Evolutionary conservation across 2,888 invertebrate genomes (phyloP).

Genomic region (Teleiodes luculella): DNA sequence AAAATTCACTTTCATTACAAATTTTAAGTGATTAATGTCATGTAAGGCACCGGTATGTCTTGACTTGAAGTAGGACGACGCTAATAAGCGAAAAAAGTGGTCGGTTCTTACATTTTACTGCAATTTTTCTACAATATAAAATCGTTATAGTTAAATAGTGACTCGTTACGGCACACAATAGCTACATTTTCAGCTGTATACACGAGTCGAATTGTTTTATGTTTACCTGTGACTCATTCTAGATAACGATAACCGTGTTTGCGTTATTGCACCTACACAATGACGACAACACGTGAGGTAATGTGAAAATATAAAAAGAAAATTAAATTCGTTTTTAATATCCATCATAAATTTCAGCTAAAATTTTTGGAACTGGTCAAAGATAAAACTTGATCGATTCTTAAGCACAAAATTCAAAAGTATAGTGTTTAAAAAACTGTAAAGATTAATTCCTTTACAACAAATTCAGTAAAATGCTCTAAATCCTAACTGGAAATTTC

Average conservation of each 20-base stretch:
- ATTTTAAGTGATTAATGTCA: constrained; percentile 23
- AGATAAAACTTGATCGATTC: too few species aligned
- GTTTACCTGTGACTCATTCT: constrained; percentile 32
- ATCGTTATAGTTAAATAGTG: too few species aligned
- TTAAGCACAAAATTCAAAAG: too few species aligned
- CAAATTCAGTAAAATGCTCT: too few species aligned
- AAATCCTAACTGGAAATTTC: too few species aligned
- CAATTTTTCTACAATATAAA: too few species aligned
- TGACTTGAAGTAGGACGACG: constrained; percentile 3
- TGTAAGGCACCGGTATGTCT: constrained; percentile 6
- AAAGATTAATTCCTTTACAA: too few species aligned
- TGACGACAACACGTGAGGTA: constrained; percentile 9
- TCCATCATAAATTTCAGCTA: too few species aligned
- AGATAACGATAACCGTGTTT: constrained; percentile 25
- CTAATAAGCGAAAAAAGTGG: constrained; percentile 5
- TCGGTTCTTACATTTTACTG: neutral
- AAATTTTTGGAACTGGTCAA: too few species aligned
- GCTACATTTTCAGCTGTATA: constrained; percentile 22
- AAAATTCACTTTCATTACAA: constrained; percentile 53
- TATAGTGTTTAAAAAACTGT: too few species aligned
- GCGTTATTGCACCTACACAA: constrained; percentile 18
- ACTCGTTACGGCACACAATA: too few species aligned
- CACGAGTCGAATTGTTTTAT: constrained; percentile 22
- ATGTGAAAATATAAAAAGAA: constrained; percentile 9
- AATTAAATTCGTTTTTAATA: too few species aligned